Evolutionary conservation across 2,888 invertebrate species (phyloP).

Genomic region (Catocala fraxini): DNA sequence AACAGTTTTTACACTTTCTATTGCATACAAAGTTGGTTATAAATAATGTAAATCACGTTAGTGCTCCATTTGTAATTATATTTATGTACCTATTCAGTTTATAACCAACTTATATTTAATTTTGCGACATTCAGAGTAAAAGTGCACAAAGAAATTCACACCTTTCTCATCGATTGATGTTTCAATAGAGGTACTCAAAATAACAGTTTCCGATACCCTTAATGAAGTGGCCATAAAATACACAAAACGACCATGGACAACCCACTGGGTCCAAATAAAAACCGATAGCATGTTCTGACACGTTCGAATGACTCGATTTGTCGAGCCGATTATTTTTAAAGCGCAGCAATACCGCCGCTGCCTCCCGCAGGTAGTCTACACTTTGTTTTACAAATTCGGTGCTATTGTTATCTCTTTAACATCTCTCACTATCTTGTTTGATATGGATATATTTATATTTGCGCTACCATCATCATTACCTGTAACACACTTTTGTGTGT

Average conservation of each 20-base stretch:
- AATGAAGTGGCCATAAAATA: slow-evolving; percentile 83
- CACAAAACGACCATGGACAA: slow-evolving; percentile 78
- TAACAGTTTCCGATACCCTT: slow-evolving; percentile 68
- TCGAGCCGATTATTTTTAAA: slow-evolving; percentile 78
- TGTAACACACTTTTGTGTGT: not conserved
- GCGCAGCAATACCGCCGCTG: slow-evolving; percentile 41
- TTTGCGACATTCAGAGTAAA: not conserved
- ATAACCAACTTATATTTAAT: not conserved
- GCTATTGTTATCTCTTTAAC: slow-evolving; percentile 65
- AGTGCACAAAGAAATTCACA: slow-evolving; percentile 18
- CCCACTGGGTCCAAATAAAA: slow-evolving; percentile 79
- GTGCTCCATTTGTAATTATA: not conserved
- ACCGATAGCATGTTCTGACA: slow-evolving; percentile 81
- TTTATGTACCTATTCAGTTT: not conserved
- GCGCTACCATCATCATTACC: slow-evolving; percentile 3
- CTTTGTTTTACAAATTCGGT: slow-evolving; percentile 78
- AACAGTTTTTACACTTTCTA: slow-evolving; percentile 42
- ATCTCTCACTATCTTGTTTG: slow-evolving; percentile 45
- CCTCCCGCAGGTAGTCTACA: slow-evolving; percentile 66
- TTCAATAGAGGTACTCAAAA: slow-evolving; percentile 71
- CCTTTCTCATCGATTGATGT: slow-evolving; percentile 57
- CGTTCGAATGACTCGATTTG: slow-evolving; percentile 81
- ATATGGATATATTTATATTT: slow-evolving; percentile 27
- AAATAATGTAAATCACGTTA: slow-evolving; percentile 25
- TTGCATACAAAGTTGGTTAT: slow-evolving; percentile 11